Evolutionary conservation across 2,113 vertebrate species (phyloP), one percentile per base, ranked within the genome.

Genomic region (Gobiocypris rarus): DNA sequence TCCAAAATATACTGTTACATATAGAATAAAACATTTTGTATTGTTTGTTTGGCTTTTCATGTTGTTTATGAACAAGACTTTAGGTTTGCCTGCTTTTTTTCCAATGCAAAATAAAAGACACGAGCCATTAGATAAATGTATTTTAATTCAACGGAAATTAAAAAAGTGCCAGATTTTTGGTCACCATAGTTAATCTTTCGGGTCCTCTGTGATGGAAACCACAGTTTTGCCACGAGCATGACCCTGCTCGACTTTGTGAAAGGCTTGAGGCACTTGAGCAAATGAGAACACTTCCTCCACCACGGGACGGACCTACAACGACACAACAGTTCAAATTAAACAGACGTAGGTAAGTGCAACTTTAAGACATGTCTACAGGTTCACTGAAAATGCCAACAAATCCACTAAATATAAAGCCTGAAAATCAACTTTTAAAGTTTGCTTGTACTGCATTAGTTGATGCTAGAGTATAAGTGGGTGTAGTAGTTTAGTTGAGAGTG

Each of bases 141-240:
- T 45, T 79, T 79, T 63, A 63, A 45, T 61, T 63, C 15, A 65
- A 13, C 76, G 4, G 15, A 63, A 8, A 48, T 17, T 9, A 10
- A 45, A 48, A 48, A 11, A 63, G 24, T 26, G 56, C 56, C 38
- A 26, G 5, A 26, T 10, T 52, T 50, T 75, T 73, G n/a, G n/a
- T 24, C 26, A n/a, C 83, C 43, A 22, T 73, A 69, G 73, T 85
- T 34, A 50, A 84, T 81, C 54, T 34, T 48, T 85, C 7, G 63
- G 83, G 11, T 83, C 90, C 86, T 92, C 83, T 78, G 90, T 84
- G 34, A 98, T 90, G 75, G 92, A 86, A 45, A 99, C 93, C 11
- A 98, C 96, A 0, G 96, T 99, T 93, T 99, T 99, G 48, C 98
- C 98, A 71, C 97, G 93, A 9, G 97, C 96, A 0, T 98, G 98